Evolutionary conservation across 1,140 invertebrate genomes (phyloP).

Genomic region (Littorina saxatilis): DNA sequence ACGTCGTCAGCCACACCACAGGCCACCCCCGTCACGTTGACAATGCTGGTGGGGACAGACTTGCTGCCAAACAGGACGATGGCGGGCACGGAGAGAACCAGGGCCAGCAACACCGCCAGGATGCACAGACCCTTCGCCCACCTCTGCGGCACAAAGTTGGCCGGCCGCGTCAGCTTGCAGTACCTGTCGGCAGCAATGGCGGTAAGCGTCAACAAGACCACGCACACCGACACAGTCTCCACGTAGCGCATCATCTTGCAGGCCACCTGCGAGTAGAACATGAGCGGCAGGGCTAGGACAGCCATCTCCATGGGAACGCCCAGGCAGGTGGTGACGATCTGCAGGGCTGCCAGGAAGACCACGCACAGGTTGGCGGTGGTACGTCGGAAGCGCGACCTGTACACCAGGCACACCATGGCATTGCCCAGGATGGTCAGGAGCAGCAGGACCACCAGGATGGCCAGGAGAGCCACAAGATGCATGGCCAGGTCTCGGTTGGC

Average conservation of each 20-base stretch:
- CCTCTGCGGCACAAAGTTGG: constrained; percentile 5
- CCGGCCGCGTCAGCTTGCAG: constrained; percentile 26
- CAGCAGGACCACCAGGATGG: constrained; percentile 17
- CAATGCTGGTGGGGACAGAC: background rate
- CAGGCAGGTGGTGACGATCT: background rate
- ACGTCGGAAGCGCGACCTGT: constrained; percentile 31
- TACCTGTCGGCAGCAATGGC: constrained; percentile 24
- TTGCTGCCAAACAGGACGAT: constrained; percentile 23
- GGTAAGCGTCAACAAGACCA: constrained; percentile 12
- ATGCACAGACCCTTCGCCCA: constrained; percentile 16
- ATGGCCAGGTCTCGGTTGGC: constrained; percentile 6
- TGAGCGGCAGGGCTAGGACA: constrained; percentile 26
- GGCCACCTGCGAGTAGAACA: constrained; percentile 12
- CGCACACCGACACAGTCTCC: constrained; percentile 29
- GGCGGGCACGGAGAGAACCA: background rate
- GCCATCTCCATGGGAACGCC: constrained; percentile 30
- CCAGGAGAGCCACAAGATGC: constrained; percentile 19
- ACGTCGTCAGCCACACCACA: constrained; percentile 17
- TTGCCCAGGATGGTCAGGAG: constrained; percentile 24
- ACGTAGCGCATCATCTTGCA: constrained; percentile 33
- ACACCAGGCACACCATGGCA: constrained; percentile 29
- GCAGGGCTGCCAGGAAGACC: constrained; percentile 29
- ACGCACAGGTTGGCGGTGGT: constrained; percentile 26
- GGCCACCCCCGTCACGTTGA: background rate
- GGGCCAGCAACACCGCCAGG: constrained; percentile 13